These are phyloP conservation scores for Pyxicephalus adspersus DNA, from an alignment of 2,113 vertebrate genomes.

Conservation along the genomic window DNA sequence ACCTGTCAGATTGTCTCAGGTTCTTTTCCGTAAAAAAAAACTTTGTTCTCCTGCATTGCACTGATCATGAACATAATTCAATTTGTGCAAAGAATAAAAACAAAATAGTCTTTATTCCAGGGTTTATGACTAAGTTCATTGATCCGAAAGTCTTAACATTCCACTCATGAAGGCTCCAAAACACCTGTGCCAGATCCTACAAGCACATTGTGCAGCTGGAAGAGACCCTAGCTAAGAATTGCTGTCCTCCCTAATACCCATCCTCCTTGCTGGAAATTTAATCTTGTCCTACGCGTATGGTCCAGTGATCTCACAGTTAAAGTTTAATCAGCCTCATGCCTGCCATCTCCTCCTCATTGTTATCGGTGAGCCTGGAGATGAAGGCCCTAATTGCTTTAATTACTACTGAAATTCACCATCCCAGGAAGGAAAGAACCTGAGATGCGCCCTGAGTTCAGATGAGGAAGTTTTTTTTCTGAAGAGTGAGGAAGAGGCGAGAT, in stretches of 20 bases:
- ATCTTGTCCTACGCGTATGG: slow-evolving; percentile 20
- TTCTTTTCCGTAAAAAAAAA: too few species aligned
- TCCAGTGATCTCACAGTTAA: slow-evolving; percentile 46
- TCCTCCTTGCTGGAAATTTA: neutral
- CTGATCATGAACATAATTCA: too few species aligned
- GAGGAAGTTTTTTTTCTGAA: slow-evolving; percentile 4
- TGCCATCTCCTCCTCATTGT: slow-evolving; percentile 48
- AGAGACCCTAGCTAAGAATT: neutral
- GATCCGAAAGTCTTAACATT: too few species aligned
- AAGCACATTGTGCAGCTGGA: too few species aligned
- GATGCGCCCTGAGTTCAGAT: slow-evolving; percentile 25
- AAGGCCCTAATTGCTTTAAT: slow-evolving; percentile 59
- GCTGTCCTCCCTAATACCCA: neutral
- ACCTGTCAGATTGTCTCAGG: too few species aligned
- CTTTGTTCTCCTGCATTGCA: too few species aligned
- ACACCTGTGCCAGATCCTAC: too few species aligned
- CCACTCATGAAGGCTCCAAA: too few species aligned
- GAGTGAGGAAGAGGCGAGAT: neutral
- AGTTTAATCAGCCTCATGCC: slow-evolving; percentile 41
- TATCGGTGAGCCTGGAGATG: slow-evolving; percentile 37
- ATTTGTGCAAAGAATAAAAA: too few species aligned
- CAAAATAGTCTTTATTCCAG: too few species aligned
- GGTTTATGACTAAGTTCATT: too few species aligned
- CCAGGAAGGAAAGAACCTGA: slow-evolving; percentile 15
- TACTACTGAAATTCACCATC: slow-evolving; percentile 55